Conservation (phyloP, 2,888 invertebrate species). For the Siphlonurus alternatus region DNA sequence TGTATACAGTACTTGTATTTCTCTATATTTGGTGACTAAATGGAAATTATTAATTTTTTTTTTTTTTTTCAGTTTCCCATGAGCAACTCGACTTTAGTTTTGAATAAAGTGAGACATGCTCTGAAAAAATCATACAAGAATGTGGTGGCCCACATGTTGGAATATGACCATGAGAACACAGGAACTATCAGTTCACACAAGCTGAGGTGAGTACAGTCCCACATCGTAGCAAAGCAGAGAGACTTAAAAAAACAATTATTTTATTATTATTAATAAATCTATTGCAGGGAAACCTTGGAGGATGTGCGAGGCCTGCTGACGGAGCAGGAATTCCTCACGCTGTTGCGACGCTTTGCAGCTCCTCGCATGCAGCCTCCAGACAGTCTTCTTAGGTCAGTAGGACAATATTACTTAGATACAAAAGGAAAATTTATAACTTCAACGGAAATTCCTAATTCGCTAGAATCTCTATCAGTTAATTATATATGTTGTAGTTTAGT, state of each 20-base stretch:
- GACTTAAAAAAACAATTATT: conserved; percentile 20
- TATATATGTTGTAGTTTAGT: too few relatives aligned
- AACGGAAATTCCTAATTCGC: too few relatives aligned
- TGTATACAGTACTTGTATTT: too few relatives aligned
- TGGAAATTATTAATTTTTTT: too few relatives aligned
- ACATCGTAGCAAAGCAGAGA: not conserved
- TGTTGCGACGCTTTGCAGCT: conserved; percentile 54
- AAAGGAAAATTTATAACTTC: conserved; percentile 9
- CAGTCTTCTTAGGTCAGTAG: conserved; percentile 19
- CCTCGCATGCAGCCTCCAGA: conserved; percentile 28
- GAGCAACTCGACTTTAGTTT: conserved; percentile 50
- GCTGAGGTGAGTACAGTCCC: conserved; percentile 23
- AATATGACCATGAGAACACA: conserved; percentile 7
- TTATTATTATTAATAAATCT: too few relatives aligned
- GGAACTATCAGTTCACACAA: conserved; percentile 25
- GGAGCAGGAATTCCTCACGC: conserved; percentile 65
- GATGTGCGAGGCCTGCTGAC: conserved; percentile 50
- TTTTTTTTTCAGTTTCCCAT: conserved; percentile 45
- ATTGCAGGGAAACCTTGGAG: conserved; percentile 41
- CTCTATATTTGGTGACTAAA: too few relatives aligned
- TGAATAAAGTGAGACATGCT: conserved; percentile 54
- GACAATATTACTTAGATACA: conserved; percentile 1
- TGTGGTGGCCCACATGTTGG: conserved; percentile 47
- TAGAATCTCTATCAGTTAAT: too few relatives aligned
- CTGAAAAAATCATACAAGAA: conserved; percentile 54